These are phyloP conservation scores for Drosophila quinaria DNA, from an alignment of 2,888 invertebrate genomes.

Conservation along the genomic window DNA sequence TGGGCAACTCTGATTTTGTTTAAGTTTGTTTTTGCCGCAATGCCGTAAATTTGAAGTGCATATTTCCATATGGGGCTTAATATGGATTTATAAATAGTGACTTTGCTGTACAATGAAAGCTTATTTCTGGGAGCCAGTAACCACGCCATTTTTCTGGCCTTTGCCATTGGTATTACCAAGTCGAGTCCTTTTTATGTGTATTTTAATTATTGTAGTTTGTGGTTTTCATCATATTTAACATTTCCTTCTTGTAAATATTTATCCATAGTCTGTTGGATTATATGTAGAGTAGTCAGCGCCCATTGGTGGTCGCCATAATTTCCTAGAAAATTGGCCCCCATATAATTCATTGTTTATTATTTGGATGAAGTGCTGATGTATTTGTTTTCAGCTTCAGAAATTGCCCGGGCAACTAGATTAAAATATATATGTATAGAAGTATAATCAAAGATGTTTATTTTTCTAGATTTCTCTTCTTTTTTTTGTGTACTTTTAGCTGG, in stretches of 20 bases:
- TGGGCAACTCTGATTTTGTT: too few species aligned
- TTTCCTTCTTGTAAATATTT: constrained; percentile 26
- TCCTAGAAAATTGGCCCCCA: constrained; percentile 4
- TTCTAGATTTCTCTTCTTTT: constrained; percentile 2
- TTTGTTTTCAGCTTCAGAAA: constrained; percentile 44
- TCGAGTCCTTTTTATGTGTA: neutral
- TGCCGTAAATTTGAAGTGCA: too few species aligned
- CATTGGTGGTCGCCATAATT: neutral
- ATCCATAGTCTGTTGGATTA: constrained; percentile 12
- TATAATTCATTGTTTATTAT: constrained; percentile 61
- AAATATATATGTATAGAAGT: constrained; percentile 5
- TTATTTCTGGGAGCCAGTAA: too few species aligned
- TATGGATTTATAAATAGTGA: too few species aligned
- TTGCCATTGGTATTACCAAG: neutral
- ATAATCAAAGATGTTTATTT: constrained; percentile 9
- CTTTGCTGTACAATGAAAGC: too few species aligned
- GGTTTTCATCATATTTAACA: constrained; percentile 7
- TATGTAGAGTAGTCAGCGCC: constrained; percentile 1
- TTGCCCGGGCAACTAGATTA: constrained; percentile 53
- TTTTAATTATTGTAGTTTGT: neutral
- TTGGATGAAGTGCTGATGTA: constrained; percentile 61
- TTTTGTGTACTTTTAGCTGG: constrained; percentile 32
- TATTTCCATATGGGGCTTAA: too few species aligned
- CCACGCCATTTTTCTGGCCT: too few species aligned
- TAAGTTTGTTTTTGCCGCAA: too few species aligned